Percentiles rank a stretch among this genome's conserved stretches.
phyloP scores from a whole-genome alignment of 2,888 invertebrate genomes.

The Dolichomitus sp. region DNA sequence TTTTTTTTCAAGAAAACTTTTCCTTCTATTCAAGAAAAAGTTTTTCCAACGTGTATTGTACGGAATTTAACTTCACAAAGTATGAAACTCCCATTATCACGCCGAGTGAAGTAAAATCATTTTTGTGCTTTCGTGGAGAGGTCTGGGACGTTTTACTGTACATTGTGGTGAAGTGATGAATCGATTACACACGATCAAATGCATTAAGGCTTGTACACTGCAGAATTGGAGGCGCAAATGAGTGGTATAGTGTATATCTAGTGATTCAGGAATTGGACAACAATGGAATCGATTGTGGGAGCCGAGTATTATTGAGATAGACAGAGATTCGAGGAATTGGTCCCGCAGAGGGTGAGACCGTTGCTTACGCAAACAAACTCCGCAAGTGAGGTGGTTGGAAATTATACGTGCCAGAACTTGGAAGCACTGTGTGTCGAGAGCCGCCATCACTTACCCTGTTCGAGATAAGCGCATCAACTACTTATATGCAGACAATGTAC shows the following conservation, averaged over 20 bases:
- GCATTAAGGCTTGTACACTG: conserved; percentile 25
- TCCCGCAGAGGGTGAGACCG: conserved; percentile 14
- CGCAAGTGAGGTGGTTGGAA: not conserved
- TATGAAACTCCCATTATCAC: too few relatives aligned
- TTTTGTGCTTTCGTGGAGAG: not conserved
- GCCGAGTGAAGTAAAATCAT: not conserved
- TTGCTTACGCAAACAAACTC: not conserved
- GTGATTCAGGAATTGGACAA: conserved; percentile 42
- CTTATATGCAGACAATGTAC: conserved; percentile 28
- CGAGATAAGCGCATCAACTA: conserved; percentile 75
- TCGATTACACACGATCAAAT: conserved; percentile 47
- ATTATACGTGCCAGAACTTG: conserved; percentile 18
- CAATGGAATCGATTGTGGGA: conserved; percentile 54
- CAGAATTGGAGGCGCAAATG: conserved; percentile 16
- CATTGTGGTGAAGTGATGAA: conserved; percentile 32
- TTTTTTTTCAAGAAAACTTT: too few relatives aligned
- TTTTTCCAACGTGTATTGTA: too few relatives aligned
- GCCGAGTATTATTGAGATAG: conserved; percentile 54
- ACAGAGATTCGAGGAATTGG: conserved; percentile 48
- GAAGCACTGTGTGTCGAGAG: conserved; percentile 56
- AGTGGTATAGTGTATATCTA: conserved; percentile 7
- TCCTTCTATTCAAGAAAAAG: too few relatives aligned
- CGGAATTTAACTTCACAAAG: too few relatives aligned
- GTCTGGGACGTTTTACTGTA: conserved; percentile 8
- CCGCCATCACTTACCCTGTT: conserved; percentile 72